These are phyloP conservation scores for Patella ulyssiponensis DNA, from an alignment of 2,888 invertebrate genomes.

Conservation along the genomic window DNA sequence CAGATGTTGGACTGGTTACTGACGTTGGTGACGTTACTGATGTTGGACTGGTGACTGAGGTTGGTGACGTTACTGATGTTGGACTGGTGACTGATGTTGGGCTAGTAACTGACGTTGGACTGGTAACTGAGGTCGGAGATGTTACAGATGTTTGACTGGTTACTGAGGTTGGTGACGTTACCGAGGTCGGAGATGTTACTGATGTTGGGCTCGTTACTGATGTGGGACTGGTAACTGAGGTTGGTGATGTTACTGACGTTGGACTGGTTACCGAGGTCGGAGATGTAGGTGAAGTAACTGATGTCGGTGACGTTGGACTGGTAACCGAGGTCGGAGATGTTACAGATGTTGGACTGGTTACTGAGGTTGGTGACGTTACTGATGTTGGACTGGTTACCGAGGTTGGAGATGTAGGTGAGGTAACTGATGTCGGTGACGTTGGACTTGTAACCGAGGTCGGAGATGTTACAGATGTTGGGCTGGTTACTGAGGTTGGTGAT, in stretches of 20 bases:
- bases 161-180: neutral
- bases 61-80: neutral
- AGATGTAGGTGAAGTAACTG: neutral
- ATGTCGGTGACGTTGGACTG: neutral
- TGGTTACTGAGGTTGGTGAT: neutral
- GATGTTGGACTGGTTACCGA: neutral
- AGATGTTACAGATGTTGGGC: neutral
- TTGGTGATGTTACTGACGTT: neutral
- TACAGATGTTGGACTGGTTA: neutral
- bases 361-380: neutral
- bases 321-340: neutral
- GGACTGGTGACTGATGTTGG: neutral
- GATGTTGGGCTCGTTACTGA: neutral
- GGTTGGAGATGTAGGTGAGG: neutral
- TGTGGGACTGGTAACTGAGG: neutral
- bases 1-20: neutral
- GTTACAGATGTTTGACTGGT: neutral
- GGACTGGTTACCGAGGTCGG: neutral
- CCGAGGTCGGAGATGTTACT: neutral
- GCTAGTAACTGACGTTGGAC: neutral
- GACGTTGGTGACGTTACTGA: neutral
- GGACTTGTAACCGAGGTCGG: neutral
- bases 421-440: neutral
- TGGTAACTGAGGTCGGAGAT: neutral
- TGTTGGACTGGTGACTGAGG: neutral